Conservation (phyloP, 2,888 invertebrate genomes). For the Eubasilissa splendida region DNA sequence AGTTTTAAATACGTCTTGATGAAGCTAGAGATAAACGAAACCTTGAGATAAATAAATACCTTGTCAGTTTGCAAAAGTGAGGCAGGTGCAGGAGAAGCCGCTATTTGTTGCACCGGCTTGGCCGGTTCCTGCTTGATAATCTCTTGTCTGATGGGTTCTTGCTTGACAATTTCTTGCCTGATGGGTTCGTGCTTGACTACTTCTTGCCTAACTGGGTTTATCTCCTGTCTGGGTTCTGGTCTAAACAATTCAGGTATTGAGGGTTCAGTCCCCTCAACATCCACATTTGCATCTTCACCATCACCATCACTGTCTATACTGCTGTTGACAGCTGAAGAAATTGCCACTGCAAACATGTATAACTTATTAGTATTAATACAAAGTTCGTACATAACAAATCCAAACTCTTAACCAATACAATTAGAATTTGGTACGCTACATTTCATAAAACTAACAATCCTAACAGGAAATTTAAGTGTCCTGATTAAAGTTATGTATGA, state of each 20-base stretch:
- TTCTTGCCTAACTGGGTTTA: background rate
- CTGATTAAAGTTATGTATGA: too few relatives aligned
- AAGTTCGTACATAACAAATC: too few relatives aligned
- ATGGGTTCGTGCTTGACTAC: conserved; percentile 10
- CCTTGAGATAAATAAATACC: too few relatives aligned
- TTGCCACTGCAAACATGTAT: background rate
- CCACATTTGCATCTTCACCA: conserved; percentile 58
- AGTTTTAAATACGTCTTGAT: too few relatives aligned
- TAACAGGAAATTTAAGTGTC: too few relatives aligned
- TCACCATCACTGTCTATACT: conserved; percentile 50
- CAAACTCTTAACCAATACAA: too few relatives aligned
- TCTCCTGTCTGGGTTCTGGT: conserved; percentile 32
- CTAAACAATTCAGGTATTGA: conserved; percentile 38
- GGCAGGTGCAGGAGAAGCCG: conserved; percentile 39
- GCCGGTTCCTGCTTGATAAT: conserved; percentile 12
- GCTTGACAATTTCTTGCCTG: conserved; percentile 8
- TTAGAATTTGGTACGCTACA: too few relatives aligned
- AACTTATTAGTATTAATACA: too few relatives aligned
- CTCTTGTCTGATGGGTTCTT: conserved; percentile 7
- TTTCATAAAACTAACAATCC: too few relatives aligned
- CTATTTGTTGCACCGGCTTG: background rate
- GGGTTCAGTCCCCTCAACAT: conserved; percentile 56
- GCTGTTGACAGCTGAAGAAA: conserved; percentile 6
- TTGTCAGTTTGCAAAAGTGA: conserved; percentile 57
- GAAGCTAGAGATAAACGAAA: too few relatives aligned